Conservation (phyloP, 2,797 vertebrate species). For the Sylvilagus floridanus region DNA sequence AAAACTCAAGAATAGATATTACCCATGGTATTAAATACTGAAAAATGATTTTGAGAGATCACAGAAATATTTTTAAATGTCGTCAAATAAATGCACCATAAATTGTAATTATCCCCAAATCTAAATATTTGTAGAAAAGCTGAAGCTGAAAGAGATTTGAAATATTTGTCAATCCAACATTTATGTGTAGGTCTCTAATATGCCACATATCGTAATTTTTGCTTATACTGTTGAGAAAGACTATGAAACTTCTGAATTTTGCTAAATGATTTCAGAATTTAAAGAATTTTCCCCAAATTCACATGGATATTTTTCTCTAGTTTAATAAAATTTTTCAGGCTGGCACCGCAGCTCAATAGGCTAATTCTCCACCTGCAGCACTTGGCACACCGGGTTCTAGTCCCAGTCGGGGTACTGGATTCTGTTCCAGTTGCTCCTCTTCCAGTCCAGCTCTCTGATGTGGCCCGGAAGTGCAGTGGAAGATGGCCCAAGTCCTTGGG, state of each 20-base stretch:
- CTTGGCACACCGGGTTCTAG: too few species aligned
- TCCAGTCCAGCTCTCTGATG: too few species aligned
- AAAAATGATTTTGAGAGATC: not conserved
- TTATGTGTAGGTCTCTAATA: not conserved
- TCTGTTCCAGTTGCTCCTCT: too few species aligned
- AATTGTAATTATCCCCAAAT: not conserved
- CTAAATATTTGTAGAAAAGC: not conserved
- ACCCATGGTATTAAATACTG: not conserved
- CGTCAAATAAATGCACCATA: not conserved
- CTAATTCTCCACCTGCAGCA: too few species aligned
- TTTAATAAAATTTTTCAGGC: not conserved
- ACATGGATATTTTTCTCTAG: not conserved
- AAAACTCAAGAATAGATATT: not conserved
- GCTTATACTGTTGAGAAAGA: not conserved
- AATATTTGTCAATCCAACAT: not conserved
- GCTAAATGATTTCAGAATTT: not conserved
- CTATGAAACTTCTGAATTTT: not conserved
- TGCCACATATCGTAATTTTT: not conserved
- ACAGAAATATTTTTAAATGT: not conserved
- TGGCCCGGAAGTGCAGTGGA: too few species aligned
- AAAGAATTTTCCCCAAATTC: not conserved
- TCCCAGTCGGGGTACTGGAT: too few species aligned
- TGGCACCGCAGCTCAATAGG: too few species aligned
- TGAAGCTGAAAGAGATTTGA: not conserved
- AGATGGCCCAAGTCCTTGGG: too few species aligned